Percentiles rank a stretch among this genome's conserved stretches.
These are phyloP conservation scores for Metaphire vulgaris DNA, from an alignment of 1,140 invertebrate genomes.

Conservation along the genomic window DNA sequence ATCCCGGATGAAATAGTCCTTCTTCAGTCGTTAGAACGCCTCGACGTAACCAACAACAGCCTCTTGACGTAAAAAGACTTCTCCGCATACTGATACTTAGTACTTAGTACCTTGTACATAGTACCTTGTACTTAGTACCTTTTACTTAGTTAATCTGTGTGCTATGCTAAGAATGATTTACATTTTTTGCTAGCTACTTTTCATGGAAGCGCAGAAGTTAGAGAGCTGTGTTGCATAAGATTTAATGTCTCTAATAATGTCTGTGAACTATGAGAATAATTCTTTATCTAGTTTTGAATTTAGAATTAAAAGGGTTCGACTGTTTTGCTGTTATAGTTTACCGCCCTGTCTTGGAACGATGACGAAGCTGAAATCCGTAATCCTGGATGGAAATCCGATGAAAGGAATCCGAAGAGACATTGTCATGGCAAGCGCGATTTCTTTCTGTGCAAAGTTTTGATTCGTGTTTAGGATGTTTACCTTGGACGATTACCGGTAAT, in stretches of 20 bases:
- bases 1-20: slow-evolving; percentile 71
- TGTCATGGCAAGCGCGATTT: slow-evolving; percentile 39
- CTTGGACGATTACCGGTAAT: not conserved
- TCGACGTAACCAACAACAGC: slow-evolving; percentile 77
- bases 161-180: too few relatives aligned
- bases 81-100: not conserved
- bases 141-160: too few relatives aligned
- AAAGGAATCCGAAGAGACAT: slow-evolving; percentile 49
- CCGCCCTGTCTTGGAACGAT: slow-evolving; percentile 68
- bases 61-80: slow-evolving; percentile 60
- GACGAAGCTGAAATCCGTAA: slow-evolving; percentile 71
- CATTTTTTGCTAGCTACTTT: too few relatives aligned
- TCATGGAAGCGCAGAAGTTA: too few relatives aligned
- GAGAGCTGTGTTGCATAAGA: too few relatives aligned
- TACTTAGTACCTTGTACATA: slow-evolving; percentile 16
- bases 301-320: too few relatives aligned
- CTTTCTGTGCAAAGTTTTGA: not conserved
- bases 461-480: not conserved
- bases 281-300: too few relatives aligned
- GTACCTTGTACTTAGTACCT: too few relatives aligned
- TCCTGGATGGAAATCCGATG: slow-evolving; percentile 77
- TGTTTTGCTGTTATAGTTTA: slow-evolving; percentile 62
- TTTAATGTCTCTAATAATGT: too few relatives aligned
- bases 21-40: slow-evolving; percentile 66
- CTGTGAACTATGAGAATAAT: too few relatives aligned